Percentiles rank a stretch among this genome's conserved stretches.
phyloP scores from a whole-genome alignment of 92 coral and sea anemone species.

The Palythoa heliodiscus region DNA sequence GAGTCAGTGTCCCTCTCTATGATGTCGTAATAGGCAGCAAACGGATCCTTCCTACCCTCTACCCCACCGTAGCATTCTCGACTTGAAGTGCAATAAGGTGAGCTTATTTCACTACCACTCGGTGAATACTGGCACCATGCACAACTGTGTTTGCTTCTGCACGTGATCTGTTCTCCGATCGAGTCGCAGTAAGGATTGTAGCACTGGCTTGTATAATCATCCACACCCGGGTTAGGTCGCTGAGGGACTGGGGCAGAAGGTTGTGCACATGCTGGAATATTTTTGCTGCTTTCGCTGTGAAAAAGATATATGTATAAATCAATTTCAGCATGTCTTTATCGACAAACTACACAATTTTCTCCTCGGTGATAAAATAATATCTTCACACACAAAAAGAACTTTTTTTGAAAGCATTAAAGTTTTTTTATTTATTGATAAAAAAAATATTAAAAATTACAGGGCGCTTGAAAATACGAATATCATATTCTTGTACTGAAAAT shows the following conservation, averaged over 20 bases:
- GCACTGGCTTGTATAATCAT: conserved; percentile 20
- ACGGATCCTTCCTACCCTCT: conserved; percentile 22
- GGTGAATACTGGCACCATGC: conserved; percentile 31
- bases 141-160: conserved; percentile 36
- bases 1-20: background rate
- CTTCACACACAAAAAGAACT: no score
- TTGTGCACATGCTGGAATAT: conserved; percentile 1
- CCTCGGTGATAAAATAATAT: no score
- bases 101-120: background rate
- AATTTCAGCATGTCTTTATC: no score
- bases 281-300: background rate
- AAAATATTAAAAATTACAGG: no score
- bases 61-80: conserved; percentile 39
- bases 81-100: conserved; percentile 16
- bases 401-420: no score
- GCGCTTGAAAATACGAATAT: no score
- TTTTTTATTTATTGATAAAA: no score
- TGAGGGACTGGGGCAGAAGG: conserved; percentile 31
- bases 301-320: background rate
- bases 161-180: background rate
- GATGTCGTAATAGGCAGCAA: conserved; percentile 19
- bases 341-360: no score
- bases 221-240: conserved; percentile 26
- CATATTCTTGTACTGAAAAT: no score
- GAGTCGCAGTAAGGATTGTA: conserved; percentile 11